phyloP scores from a whole-genome alignment of 1,140 invertebrate species.

The Drosophila trapezifrons region DNA sequence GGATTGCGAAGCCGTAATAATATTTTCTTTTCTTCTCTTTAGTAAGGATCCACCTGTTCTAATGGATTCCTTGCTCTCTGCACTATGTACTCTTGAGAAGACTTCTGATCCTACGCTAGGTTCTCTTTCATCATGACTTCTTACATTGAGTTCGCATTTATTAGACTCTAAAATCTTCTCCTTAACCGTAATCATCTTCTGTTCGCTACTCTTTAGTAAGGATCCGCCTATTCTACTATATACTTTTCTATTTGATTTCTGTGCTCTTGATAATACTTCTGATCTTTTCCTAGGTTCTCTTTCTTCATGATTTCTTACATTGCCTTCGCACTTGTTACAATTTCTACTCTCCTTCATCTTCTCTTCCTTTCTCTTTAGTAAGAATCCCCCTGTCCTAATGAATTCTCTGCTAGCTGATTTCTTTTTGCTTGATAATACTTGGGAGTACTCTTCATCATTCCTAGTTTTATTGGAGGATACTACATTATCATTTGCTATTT shows the following conservation, averaged over 20 bases:
- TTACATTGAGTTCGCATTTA: background rate
- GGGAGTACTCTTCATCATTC: slow-evolving; percentile 46
- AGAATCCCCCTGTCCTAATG: background rate
- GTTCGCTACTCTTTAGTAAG: background rate
- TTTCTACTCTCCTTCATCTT: background rate
- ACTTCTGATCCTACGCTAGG: background rate
- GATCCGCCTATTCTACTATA: background rate
- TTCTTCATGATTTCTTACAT: background rate
- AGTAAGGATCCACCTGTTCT: background rate
- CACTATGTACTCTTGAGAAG: background rate
- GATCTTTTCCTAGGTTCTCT: too few species aligned
- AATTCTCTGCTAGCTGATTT: background rate
- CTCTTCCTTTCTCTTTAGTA: background rate
- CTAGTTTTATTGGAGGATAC: slow-evolving; percentile 53
- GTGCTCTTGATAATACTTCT: too few species aligned
- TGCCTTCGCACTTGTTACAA: background rate
- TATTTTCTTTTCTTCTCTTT: background rate
- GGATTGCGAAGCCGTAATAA: background rate
- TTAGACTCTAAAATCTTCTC: background rate
- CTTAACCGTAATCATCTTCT: too few species aligned
- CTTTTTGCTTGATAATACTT: background rate
- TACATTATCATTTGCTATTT: slow-evolving; percentile 46
- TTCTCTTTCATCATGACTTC: background rate
- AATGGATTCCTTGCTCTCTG: background rate
- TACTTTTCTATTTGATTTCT: background rate